These are phyloP conservation scores for Panurus biarmicus DNA, from an alignment of 2,113 vertebrate species.

Conservation along the genomic window DNA sequence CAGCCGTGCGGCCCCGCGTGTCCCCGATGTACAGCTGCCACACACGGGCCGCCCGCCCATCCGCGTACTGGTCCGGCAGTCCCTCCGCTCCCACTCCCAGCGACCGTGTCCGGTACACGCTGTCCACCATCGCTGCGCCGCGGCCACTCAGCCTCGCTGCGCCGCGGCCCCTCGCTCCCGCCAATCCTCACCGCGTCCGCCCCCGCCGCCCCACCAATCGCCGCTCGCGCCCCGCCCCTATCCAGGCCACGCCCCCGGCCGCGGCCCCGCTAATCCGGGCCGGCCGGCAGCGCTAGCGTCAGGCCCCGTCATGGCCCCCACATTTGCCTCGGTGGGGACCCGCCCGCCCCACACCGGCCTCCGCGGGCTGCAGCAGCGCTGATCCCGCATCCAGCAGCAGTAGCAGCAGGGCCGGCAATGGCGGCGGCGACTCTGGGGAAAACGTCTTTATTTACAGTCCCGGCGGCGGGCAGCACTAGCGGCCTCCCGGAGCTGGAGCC, in stretches of 20 bases:
- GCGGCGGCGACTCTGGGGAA: not conserved
- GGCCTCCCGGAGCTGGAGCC: not conserved
- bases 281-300: not conserved
- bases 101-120: constrained; percentile 88
- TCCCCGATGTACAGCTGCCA: constrained; percentile 96
- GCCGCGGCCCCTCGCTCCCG: no score
- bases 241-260: not conserved
- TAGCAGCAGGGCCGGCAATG: not conserved
- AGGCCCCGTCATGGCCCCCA: not conserved
- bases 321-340: not conserved
- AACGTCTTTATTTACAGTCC: constrained; percentile 23
- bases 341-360: not conserved
- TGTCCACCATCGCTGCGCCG: constrained; percentile 81
- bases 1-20: constrained; percentile 83
- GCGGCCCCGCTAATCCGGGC: not conserved
- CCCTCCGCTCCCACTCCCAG: constrained; percentile 90
- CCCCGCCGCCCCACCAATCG: no score
- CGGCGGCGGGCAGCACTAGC: not conserved
- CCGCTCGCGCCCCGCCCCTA: no score
- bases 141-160: no score
- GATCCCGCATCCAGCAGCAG: not conserved
- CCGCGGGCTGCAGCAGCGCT: not conserved
- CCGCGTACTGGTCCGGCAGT: constrained; percentile 91
- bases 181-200: no score
- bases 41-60: constrained; percentile 88